Evolutionary conservation across 2,797 vertebrate species (phyloP).

Genomic region (Smutsia gigantea): DNA sequence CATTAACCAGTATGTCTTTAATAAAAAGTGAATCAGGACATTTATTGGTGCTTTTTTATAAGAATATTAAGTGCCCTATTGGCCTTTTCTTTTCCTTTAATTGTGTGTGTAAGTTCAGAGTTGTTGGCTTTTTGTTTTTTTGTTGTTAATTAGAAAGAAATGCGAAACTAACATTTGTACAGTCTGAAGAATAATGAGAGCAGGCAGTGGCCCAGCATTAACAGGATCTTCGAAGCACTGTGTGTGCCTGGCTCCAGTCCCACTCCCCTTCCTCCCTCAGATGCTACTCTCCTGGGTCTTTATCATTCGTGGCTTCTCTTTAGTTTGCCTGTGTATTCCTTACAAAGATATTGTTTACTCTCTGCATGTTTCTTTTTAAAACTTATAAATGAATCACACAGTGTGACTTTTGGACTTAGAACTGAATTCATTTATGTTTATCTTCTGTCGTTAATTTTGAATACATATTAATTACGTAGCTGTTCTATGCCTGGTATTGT

Average conservation of each 20-base stretch:
- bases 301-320: neutral
- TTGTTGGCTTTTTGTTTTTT: neutral
- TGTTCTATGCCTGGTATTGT: neutral
- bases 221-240: neutral
- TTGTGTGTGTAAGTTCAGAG: neutral
- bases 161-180: neutral
- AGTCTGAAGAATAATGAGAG: neutral
- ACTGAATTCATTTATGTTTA: slow-evolving; percentile 8
- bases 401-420: neutral
- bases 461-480: neutral
- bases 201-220: neutral
- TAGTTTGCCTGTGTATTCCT: neutral
- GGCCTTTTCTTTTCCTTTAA: neutral
- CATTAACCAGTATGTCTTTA: neutral
- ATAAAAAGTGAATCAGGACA: neutral
- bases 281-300: neutral
- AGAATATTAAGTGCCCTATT: neutral
- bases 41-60: neutral
- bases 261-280: neutral
- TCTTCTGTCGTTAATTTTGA: slow-evolving; percentile 18
- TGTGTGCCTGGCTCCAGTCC: neutral
- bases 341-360: neutral
- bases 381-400: neutral
- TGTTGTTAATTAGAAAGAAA: neutral
- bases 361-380: neutral